Evolutionary conservation across 2,888 invertebrate species (phyloP).

Genomic region (Tinea semifulvella): DNA sequence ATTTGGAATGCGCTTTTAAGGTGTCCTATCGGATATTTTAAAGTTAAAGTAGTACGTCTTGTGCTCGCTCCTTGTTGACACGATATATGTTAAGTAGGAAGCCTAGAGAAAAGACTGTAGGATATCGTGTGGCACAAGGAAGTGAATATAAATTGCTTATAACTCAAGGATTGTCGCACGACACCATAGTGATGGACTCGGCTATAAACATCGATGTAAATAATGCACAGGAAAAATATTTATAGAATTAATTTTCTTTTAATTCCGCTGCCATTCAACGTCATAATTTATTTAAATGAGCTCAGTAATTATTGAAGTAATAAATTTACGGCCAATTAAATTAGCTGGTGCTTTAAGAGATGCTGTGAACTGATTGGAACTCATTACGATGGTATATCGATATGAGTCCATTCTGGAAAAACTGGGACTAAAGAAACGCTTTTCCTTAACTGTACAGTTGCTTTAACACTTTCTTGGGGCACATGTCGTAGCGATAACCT

Average conservation of each 20-base stretch:
- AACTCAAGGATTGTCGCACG: slow-evolving; percentile 41
- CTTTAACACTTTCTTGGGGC: too few species aligned
- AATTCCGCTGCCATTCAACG: not conserved
- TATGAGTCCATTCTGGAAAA: too few species aligned
- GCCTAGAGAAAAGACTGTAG: slow-evolving; percentile 37
- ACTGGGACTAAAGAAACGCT: too few species aligned
- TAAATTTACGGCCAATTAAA: slow-evolving; percentile 6
- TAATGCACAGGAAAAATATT: not conserved
- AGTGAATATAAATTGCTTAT: slow-evolving; percentile 54
- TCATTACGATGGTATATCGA: too few species aligned
- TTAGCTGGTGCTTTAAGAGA: not conserved
- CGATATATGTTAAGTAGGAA: slow-evolving; percentile 32
- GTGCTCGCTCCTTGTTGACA: slow-evolving; percentile 24
- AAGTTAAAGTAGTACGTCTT: slow-evolving; percentile 6
- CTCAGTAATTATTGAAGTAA: not conserved
- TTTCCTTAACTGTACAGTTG: too few species aligned
- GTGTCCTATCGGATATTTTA: slow-evolving; percentile 3
- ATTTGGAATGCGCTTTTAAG: not conserved
- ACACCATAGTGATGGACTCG: slow-evolving; percentile 19
- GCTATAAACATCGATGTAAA: slow-evolving; percentile 8
- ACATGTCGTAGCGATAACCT: too few species aligned
- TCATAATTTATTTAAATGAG: slow-evolving; percentile 4
- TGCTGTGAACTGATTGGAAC: not conserved
- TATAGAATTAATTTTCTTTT: slow-evolving; percentile 1
- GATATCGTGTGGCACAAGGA: slow-evolving; percentile 38